Conservation (phyloP, 2,888 invertebrate species). For the Cephus spinipes region DNA sequence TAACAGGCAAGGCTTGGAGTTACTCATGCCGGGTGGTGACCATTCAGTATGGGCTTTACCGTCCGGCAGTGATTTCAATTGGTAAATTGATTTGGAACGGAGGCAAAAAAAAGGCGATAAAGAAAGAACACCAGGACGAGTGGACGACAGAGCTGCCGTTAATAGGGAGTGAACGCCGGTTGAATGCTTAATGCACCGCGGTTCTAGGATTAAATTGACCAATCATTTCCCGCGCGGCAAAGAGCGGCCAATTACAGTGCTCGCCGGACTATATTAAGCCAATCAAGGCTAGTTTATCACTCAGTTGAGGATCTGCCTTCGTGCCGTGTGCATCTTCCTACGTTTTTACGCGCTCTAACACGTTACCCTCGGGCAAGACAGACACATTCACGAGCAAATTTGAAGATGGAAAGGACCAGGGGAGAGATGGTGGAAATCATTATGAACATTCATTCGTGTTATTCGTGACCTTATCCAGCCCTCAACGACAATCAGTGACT, state of each 20-base stretch:
- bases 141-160: constrained; percentile 46
- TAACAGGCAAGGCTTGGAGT: constrained; percentile 32
- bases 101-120: constrained; percentile 30
- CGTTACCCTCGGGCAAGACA: not conserved
- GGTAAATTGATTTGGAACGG: constrained; percentile 60
- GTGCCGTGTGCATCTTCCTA: constrained; percentile 56
- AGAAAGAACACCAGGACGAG: constrained; percentile 29
- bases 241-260: constrained; percentile 73
- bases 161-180: constrained; percentile 65
- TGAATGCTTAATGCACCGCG: constrained; percentile 65
- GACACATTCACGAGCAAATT: not conserved
- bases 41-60: constrained; percentile 18
- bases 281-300: constrained; percentile 74
- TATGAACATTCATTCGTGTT: not conserved
- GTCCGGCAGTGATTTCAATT: constrained; percentile 63
- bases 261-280: constrained; percentile 75
- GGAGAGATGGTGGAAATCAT: not conserved
- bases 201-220: constrained; percentile 66
- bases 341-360: not conserved
- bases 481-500: constrained; percentile 1
- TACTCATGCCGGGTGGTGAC: constrained; percentile 6
- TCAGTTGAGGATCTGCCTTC: constrained; percentile 70
- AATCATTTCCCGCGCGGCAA: constrained; percentile 68
- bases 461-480: constrained; percentile 2
- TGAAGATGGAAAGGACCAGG: not conserved